phyloP scores from a whole-genome alignment of 1,140 invertebrate species.

The Paraescarpia echinospica region DNA sequence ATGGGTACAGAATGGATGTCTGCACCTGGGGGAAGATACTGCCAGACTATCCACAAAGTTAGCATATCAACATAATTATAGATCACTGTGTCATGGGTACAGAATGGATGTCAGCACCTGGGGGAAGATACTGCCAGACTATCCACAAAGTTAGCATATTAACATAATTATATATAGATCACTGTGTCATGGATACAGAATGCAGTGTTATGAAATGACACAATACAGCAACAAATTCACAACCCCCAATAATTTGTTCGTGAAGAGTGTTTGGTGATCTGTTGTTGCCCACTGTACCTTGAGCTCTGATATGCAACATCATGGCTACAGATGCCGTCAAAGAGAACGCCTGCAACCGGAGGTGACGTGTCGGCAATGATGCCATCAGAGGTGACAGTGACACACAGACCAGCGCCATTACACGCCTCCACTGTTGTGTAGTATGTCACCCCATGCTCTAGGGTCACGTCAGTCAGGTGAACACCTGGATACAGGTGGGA shows the following conservation, averaged over 20 bases:
- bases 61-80: too few species aligned
- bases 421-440: neutral
- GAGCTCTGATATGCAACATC: conserved; percentile 6
- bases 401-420: neutral
- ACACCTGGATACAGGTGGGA: neutral
- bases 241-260: neutral
- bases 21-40: too few species aligned
- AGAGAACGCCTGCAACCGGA: neutral
- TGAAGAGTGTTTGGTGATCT: neutral
- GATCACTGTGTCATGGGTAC: too few species aligned
- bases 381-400: conserved; percentile 12
- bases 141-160: too few species aligned
- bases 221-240: too few species aligned
- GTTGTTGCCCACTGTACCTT: neutral
- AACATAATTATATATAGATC: too few species aligned
- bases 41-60: too few species aligned
- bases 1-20: too few species aligned
- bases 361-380: conserved; percentile 12
- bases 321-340: neutral
- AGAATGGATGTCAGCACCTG: too few species aligned
- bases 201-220: too few species aligned
- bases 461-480: neutral
- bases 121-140: too few species aligned
- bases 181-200: too few species aligned
- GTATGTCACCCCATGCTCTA: neutral